A percentile compares a stretch with the other conserved stretches of the same genome.
Conservation (phyloP, 2,797 vertebrate genomes). For the Notolepis coatsorum region DNA sequence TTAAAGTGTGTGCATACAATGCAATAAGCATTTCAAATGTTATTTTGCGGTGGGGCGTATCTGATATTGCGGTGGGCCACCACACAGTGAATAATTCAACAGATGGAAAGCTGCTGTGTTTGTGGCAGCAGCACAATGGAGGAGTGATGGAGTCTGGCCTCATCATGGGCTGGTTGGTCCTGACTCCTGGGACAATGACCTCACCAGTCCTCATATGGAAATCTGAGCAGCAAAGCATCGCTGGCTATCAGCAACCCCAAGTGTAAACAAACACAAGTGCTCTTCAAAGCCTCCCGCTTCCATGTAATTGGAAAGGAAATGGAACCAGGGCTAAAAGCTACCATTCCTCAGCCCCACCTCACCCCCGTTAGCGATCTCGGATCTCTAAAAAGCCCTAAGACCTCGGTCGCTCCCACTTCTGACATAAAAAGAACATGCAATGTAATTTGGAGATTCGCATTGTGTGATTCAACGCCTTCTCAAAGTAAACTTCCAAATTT, state of each 20-base stretch:
- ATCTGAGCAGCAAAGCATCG: slow-evolving; percentile 57
- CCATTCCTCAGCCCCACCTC: slow-evolving; percentile 55
- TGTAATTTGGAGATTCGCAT: slow-evolving; percentile 6
- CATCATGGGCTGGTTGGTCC: too few species aligned
- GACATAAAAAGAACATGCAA: slow-evolving; percentile 36
- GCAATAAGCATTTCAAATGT: too few species aligned
- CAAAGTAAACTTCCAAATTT: background rate
- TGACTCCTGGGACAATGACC: slow-evolving; percentile 43
- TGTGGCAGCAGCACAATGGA: slow-evolving; percentile 32
- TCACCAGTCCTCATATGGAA: slow-evolving; percentile 51
- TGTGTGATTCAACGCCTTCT: background rate
- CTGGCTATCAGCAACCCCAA: slow-evolving; percentile 55
- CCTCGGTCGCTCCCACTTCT: slow-evolving; percentile 40
- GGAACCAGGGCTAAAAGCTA: slow-evolving; percentile 53
- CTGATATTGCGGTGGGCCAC: too few species aligned
- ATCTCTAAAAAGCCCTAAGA: slow-evolving; percentile 53
- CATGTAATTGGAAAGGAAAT: slow-evolving; percentile 76
- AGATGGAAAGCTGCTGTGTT: too few species aligned
- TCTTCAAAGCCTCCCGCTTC: slow-evolving; percentile 67
- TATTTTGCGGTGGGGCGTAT: too few species aligned
- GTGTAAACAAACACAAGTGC: slow-evolving; percentile 72
- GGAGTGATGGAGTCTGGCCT: too few species aligned
- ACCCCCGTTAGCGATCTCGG: slow-evolving; percentile 61
- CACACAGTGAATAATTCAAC: too few species aligned
- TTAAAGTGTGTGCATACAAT: too few species aligned